These are phyloP conservation scores for Penaeus monodon DNA, from an alignment of 2,888 invertebrate genomes.

Conservation along the genomic window DNA sequence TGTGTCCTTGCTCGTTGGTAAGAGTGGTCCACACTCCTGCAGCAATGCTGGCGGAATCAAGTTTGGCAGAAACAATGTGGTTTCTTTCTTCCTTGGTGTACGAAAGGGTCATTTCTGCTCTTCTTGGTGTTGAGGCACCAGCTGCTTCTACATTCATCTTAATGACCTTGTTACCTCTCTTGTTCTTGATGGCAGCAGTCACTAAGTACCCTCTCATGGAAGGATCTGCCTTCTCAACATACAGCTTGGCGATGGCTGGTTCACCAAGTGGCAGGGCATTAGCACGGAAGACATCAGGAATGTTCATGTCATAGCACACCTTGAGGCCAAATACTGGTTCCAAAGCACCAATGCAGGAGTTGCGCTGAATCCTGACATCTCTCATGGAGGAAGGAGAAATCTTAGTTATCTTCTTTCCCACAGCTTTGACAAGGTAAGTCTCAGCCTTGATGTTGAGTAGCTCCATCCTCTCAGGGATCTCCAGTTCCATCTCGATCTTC, in stretches of 20 bases:
- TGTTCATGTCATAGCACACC: constrained; percentile 45
- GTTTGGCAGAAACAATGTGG: neutral
- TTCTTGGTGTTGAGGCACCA: constrained; percentile 25
- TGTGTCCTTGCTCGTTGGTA: constrained; percentile 20
- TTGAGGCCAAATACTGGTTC: constrained; percentile 39
- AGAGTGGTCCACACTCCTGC: neutral
- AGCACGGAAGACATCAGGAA: constrained; percentile 39
- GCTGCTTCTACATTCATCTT: constrained; percentile 7
- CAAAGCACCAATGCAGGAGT: constrained; percentile 22
- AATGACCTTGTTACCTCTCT: neutral
- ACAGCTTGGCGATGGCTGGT: constrained; percentile 18
- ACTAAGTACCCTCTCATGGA: constrained; percentile 33
- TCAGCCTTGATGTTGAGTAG: constrained; percentile 35
- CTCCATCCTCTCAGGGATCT: constrained; percentile 44
- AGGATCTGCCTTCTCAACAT: constrained; percentile 30
- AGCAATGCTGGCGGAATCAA: constrained; percentile 11
- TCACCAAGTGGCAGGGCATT: constrained; percentile 34
- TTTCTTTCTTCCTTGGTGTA: constrained; percentile 10
- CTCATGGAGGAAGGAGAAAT: constrained; percentile 32
- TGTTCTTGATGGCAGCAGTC: neutral
- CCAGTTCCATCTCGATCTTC: constrained; percentile 17
- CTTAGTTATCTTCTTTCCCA: constrained; percentile 1
- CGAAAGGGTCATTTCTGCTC: neutral
- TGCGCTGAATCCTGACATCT: constrained; percentile 9
- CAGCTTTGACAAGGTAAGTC: constrained; percentile 38